Conservation (phyloP, 2,888 invertebrate species). For the Cephus sareptanus region DNA sequence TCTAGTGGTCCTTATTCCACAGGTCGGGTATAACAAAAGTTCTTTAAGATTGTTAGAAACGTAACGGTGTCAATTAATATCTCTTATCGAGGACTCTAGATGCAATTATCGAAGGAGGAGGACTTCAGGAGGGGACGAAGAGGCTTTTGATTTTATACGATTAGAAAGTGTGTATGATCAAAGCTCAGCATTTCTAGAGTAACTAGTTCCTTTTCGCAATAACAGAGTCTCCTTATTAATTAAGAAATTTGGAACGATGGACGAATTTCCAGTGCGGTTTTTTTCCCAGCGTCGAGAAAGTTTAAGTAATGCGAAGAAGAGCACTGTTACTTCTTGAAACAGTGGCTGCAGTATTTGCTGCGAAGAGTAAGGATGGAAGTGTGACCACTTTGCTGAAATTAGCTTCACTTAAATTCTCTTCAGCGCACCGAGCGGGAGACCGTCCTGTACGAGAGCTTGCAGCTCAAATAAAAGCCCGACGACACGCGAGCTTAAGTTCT, state of each 20-base stretch:
- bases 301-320: not conserved
- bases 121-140: not conserved
- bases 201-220: not conserved
- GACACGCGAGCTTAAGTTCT: constrained; percentile 34
- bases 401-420: constrained; percentile 43
- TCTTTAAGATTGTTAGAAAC: not conserved
- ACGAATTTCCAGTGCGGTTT: not conserved
- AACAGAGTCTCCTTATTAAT: not conserved
- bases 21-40: not conserved
- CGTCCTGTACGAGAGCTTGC: not conserved
- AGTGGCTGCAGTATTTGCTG: not conserved
- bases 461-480: constrained; percentile 11
- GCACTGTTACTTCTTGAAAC: not conserved
- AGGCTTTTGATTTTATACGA: not conserved
- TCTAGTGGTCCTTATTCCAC: not conserved
- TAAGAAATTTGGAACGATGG: not conserved
- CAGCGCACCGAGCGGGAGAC: constrained; percentile 15
- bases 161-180: not conserved
- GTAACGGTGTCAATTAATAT: not conserved
- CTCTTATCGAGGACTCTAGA: not conserved
- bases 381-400: constrained; percentile 39
- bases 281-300: not conserved
- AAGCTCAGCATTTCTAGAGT: not conserved
- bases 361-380: constrained; percentile 5
- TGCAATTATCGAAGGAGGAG: not conserved